Conservation (phyloP, 2,888 invertebrate genomes). For the Cataglyphis rosenhaueri region DNA sequence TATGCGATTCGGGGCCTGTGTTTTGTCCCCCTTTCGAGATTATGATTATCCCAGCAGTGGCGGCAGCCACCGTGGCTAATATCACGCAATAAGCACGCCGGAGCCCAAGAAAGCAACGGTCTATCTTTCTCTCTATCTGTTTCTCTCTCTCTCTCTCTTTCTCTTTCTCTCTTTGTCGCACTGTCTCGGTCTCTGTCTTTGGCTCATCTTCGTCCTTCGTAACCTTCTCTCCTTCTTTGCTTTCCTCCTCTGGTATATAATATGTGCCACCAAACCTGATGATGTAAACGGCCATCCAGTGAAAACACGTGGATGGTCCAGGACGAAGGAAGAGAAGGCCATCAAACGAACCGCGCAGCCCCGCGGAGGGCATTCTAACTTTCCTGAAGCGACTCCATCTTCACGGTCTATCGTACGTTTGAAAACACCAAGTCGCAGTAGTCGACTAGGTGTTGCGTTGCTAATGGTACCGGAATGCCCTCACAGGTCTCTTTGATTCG, state of each 20-base stretch:
- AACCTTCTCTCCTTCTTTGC: constrained; percentile 18
- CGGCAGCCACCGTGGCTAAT: constrained; percentile 82
- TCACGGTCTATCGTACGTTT: constrained; percentile 68
- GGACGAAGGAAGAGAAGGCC: constrained; percentile 51
- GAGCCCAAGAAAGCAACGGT: constrained; percentile 63
- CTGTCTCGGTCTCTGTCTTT: constrained; percentile 47
- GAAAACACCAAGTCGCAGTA: constrained; percentile 47
- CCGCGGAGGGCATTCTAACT: constrained; percentile 70
- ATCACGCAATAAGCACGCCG: constrained; percentile 81
- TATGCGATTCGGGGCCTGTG: constrained; percentile 80
- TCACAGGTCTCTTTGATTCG: not conserved
- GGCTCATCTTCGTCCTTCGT: constrained; percentile 34
- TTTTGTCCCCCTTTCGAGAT: constrained; percentile 82
- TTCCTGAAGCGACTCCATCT: constrained; percentile 75
- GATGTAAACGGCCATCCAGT: constrained; percentile 77
- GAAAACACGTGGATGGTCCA: constrained; percentile 70
- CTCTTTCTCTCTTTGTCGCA: constrained; percentile 48
- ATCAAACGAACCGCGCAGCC: constrained; percentile 78
- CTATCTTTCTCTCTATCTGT: constrained; percentile 35
- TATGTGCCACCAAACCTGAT: constrained; percentile 75
- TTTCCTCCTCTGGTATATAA: constrained; percentile 72
- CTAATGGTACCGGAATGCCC: constrained; percentile 38
- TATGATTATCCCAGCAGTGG: constrained; percentile 80
- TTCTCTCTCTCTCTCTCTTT: constrained; percentile 44
- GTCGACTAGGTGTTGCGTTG: constrained; percentile 50